Evolutionary conservation across 2,888 invertebrate species (phyloP).

Genomic region (Notodonta dromedarius): DNA sequence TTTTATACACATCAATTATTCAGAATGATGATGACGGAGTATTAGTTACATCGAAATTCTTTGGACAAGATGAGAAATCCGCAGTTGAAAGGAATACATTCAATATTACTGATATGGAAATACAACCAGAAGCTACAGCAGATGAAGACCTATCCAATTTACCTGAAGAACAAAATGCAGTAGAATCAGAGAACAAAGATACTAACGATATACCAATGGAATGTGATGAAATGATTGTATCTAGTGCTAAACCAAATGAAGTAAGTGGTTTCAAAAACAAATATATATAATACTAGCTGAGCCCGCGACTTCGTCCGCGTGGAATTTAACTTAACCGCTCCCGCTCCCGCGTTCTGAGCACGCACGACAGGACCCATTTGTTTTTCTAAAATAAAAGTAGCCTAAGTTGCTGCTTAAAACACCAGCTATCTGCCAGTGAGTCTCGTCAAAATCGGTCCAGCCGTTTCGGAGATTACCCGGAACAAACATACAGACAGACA

Average conservation of each 20-base stretch:
- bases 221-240: slow-evolving; percentile 29
- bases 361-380: too few species aligned
- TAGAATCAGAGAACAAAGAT: background rate
- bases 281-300: too few species aligned
- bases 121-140: slow-evolving; percentile 17
- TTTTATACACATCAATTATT: slow-evolving; percentile 20
- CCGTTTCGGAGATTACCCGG: too few species aligned
- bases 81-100: slow-evolving; percentile 18
- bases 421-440: too few species aligned
- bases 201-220: slow-evolving; percentile 25
- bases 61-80: slow-evolving; percentile 36
- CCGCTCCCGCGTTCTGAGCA: too few species aligned
- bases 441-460: too few species aligned
- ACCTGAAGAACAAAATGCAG: slow-evolving; percentile 4
- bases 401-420: too few species aligned
- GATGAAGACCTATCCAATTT: slow-evolving; percentile 7
- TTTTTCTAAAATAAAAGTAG: too few species aligned
- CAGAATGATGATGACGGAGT: slow-evolving; percentile 51
- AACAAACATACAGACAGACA: too few species aligned
- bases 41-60: slow-evolving; percentile 65
- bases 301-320: too few species aligned
- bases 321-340: too few species aligned
- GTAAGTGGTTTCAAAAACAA: slow-evolving; percentile 12
- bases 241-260: slow-evolving; percentile 41
- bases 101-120: slow-evolving; percentile 23